Evolutionary conservation across 2,797 vertebrate species (phyloP), one percentile per base, ranked within the genome.

Genomic region (Siniperca scherzeri): DNA sequence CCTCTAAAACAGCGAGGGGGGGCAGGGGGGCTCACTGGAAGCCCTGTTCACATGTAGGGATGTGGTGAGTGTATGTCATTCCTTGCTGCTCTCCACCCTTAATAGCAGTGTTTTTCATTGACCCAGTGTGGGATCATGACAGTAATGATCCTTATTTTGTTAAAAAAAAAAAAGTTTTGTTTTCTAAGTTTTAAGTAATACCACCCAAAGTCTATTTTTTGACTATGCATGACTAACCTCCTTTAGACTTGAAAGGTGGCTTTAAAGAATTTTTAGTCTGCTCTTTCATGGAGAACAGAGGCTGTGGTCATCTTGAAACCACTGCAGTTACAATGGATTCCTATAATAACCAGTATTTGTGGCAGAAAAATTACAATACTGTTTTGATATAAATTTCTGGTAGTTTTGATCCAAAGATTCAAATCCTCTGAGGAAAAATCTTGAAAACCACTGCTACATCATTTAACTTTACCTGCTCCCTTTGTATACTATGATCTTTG

Each of bases 61-160:
- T 87, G 91, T 93, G 96, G 96, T 96, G 95, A 96, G 96, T 96
- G 88, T 89, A 85, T 85, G 67, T 81, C 87, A 68, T 61, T 71
- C 76, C 81, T 64, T 27, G 12, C 69, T 42, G 81, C 87, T 84
- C 83, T 90, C 79, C 82, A 78, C 70, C 82, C 70, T 72, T 21
- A 82, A 86, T 53, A 65, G 86, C 89, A 89, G 85, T 91, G 92
- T 80, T 89, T 92, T 93, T 92, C 90, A 88, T 74, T 22, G 78
- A 81, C 46, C 76, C 81, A 66, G 44, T 81, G 60, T 74, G 80
- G 50, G 74, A 77, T 72, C 60, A 36, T 55, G 22, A 70, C 30
- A 61, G 44, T 33, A 77, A 59, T 67, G 52, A 74, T 77, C 53
- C 25, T 70, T 8, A 53, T 40, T 72, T 68, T 75, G 22, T 5